Conservation (phyloP, 2,797 vertebrate species). For the Prunella strophiata region DNA sequence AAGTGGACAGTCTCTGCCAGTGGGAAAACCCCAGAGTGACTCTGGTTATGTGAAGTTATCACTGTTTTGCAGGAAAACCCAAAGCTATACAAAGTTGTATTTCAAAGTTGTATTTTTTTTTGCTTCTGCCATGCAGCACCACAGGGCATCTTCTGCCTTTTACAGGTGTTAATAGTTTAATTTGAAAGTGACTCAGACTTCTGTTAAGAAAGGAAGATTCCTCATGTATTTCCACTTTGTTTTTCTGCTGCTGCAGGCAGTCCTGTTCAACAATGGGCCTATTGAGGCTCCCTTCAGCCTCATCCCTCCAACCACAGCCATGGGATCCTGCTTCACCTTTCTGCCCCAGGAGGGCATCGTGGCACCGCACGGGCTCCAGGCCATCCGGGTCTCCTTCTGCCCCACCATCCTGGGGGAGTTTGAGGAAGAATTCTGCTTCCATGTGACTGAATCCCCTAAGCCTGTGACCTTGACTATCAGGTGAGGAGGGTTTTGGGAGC, state of each 20-base stretch:
- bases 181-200: background rate
- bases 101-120: background rate
- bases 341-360: slow-evolving; percentile 81
- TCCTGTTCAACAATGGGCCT: slow-evolving; percentile 80
- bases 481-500: slow-evolving; percentile 62
- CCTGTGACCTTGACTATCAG: slow-evolving; percentile 81
- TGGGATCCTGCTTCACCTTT: slow-evolving; percentile 84
- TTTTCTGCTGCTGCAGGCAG: background rate
- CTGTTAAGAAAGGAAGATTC: background rate
- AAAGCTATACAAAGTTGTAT: background rate
- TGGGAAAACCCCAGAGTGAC: background rate
- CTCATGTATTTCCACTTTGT: background rate
- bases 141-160: background rate
- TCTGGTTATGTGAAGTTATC: background rate
- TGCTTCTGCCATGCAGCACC: background rate
- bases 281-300: slow-evolving; percentile 84
- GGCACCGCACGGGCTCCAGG: slow-evolving; percentile 70
- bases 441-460: slow-evolving; percentile 75
- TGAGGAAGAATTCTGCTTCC: slow-evolving; percentile 81
- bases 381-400: slow-evolving; percentile 80
- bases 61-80: background rate
- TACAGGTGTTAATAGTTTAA: background rate
- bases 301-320: slow-evolving; percentile 70
- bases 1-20: background rate
- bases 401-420: slow-evolving; percentile 82